These are phyloP conservation scores for Quadroppia sp. DNA, from an alignment of 2,888 invertebrate genomes.

Conservation along the genomic window DNA sequence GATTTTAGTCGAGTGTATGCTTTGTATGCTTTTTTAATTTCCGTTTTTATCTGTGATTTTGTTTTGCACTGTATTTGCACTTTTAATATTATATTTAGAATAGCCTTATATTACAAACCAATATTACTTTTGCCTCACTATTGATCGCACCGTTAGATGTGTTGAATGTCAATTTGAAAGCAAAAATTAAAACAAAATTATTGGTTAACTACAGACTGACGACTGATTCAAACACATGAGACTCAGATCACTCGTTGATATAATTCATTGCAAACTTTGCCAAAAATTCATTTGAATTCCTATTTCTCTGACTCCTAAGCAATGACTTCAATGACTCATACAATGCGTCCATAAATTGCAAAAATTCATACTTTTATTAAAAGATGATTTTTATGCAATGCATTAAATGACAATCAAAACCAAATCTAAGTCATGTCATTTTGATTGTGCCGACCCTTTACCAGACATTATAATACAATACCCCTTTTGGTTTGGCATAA, in stretches of 20 bases:
- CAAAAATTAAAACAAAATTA: constrained; percentile 9
- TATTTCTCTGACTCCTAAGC: background rate
- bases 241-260: background rate
- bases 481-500: background rate
- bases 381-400: background rate
- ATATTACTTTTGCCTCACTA: background rate
- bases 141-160: constrained; percentile 7
- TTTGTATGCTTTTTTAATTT: constrained; percentile 29
- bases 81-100: background rate
- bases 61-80: constrained; percentile 16
- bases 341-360: constrained; percentile 15
- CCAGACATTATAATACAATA: too few species aligned
- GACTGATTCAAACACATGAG: background rate
- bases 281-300: background rate
- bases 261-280: background rate
- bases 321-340: constrained; percentile 1
- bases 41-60: constrained; percentile 30
- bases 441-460: too few species aligned
- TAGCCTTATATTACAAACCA: background rate
- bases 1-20: constrained; percentile 23
- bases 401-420: too few species aligned
- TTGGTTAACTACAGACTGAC: background rate
- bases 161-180: constrained; percentile 9
- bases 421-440: too few species aligned
- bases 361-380: background rate